These are phyloP conservation scores for Herpetotheres cachinnans DNA, from an alignment of 2,113 vertebrate genomes.

Conservation along the genomic window DNA sequence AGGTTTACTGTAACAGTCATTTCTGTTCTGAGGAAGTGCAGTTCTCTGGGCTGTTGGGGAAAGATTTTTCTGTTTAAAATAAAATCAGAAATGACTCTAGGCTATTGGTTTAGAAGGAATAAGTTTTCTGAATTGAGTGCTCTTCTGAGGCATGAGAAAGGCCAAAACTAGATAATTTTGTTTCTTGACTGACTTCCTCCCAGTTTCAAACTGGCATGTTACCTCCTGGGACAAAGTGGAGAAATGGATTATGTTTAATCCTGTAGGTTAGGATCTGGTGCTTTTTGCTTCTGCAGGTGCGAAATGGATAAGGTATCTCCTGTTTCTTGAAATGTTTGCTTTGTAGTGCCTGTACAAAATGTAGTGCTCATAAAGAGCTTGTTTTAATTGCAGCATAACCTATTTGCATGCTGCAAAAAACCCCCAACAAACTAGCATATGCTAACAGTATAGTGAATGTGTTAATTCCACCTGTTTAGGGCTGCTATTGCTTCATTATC, in stretches of 20 bases:
- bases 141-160: background rate
- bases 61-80: background rate
- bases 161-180: background rate
- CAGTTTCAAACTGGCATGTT: background rate
- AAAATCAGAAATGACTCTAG: background rate
- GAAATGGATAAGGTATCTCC: background rate
- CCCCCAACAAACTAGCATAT: background rate
- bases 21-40: background rate
- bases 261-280: background rate
- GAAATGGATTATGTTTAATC: background rate
- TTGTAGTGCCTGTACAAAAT: background rate
- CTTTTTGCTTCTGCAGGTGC: background rate
- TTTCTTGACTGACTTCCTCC: background rate
- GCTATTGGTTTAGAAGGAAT: background rate
- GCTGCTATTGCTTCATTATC: background rate
- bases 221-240: background rate
- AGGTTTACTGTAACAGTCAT: fast-evolving
- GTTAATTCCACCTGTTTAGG: background rate
- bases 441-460: background rate
- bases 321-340: background rate
- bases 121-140: background rate
- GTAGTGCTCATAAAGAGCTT: background rate
- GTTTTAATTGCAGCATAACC: background rate
- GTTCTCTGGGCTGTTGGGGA: background rate
- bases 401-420: background rate